phyloP scores from a whole-genome alignment of 2,888 invertebrate genomes.

The Parnassius apollo region DNA sequence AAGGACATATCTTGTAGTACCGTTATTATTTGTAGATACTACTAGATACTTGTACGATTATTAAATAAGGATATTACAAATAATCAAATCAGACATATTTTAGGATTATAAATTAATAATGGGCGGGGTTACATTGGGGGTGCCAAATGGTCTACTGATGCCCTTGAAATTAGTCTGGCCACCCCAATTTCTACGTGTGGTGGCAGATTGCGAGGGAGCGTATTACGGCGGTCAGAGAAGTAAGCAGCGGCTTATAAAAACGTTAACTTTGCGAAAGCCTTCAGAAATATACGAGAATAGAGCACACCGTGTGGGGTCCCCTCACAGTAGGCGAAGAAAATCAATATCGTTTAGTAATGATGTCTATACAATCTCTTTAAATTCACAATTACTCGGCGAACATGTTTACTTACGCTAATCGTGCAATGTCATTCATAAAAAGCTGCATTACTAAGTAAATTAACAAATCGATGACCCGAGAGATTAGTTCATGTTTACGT shows the following conservation, averaged over 20 bases:
- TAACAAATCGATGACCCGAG: constrained; percentile 68
- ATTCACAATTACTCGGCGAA: constrained; percentile 29
- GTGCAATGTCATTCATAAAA: constrained; percentile 70
- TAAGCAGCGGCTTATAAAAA: constrained; percentile 34
- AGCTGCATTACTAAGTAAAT: constrained; percentile 56
- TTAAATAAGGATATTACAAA: too few species aligned
- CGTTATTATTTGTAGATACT: too few species aligned
- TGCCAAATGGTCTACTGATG: constrained; percentile 20
- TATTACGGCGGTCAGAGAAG: constrained; percentile 33
- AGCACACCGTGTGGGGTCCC: constrained; percentile 37
- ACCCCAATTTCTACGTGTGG: constrained; percentile 46
- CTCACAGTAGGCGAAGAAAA: constrained; percentile 38
- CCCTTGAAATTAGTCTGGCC: constrained; percentile 49
- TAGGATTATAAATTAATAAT: too few species aligned
- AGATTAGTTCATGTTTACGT: constrained; percentile 69
- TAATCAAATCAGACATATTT: too few species aligned
- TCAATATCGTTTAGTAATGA: constrained; percentile 41
- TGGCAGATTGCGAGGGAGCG: constrained; percentile 36
- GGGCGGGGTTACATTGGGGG: too few species aligned
- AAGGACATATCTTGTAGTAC: too few species aligned
- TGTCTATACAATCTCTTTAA: constrained; percentile 28
- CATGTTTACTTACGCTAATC: constrained; percentile 44
- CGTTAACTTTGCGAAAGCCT: constrained; percentile 39
- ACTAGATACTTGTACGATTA: too few species aligned
- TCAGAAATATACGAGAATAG: constrained; percentile 16